Evolutionary conservation across 37 sponge, comb jelly and placozoan species (phyloP).

Genomic region (Halisarca cf. caerulea): DNA sequence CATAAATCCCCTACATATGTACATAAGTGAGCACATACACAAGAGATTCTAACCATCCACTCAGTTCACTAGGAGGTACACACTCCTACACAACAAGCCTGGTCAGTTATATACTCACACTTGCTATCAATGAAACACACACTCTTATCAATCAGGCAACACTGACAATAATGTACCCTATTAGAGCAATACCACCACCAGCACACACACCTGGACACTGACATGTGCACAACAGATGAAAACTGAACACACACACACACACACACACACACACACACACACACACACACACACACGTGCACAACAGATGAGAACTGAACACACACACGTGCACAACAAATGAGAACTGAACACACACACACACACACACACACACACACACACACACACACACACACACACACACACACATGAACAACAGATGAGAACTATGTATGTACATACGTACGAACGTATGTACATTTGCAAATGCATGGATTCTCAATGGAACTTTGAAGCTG

Average conservation of each 20-base stretch:
- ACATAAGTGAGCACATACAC: too few relatives aligned
- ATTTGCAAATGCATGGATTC: neutral
- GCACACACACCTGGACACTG: neutral
- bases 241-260: neutral
- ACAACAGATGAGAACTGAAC: neutral
- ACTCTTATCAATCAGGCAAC: too few relatives aligned
- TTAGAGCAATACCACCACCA: too few relatives aligned
- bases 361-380: slow-evolving; percentile 13
- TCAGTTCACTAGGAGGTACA: too few relatives aligned
- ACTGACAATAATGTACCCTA: too few relatives aligned
- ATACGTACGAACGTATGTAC: neutral
- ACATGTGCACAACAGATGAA: neutral
- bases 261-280: neutral
- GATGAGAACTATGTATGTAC: neutral
- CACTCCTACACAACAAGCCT: too few relatives aligned
- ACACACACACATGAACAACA: neutral
- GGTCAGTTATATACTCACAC: too few relatives aligned
- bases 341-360: too few relatives aligned
- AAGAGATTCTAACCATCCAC: too few relatives aligned
- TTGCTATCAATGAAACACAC: too few relatives aligned
- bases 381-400: slow-evolving; percentile 9
- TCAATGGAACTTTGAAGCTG: too few relatives aligned
- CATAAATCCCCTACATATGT: too few relatives aligned
- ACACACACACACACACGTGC: neutral
- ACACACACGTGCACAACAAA: slow-evolving; percentile 4